phyloP scores from a whole-genome alignment of 1,140 invertebrate genomes.

The Drosophila serrata region DNA sequence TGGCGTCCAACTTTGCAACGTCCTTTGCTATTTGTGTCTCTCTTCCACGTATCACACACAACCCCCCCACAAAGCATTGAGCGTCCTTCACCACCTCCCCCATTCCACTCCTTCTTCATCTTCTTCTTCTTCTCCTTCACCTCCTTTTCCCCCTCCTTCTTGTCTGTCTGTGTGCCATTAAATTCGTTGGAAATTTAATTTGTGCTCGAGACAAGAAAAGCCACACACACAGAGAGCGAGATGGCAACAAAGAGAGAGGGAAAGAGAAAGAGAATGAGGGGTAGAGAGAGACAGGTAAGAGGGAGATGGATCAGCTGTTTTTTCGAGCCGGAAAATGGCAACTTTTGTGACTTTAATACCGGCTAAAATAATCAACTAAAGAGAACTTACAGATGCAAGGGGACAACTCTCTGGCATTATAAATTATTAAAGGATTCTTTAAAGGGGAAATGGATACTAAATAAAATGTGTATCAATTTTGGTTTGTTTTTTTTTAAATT shows the following conservation, averaged over 20 bases:
- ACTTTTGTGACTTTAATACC: constrained; percentile 29
- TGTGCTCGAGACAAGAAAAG: constrained; percentile 64
- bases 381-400: background rate
- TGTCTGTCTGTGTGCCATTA: constrained; percentile 71
- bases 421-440: background rate
- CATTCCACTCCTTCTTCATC: no score
- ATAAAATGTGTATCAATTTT: background rate
- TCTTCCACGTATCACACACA: constrained; percentile 3
- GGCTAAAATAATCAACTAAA: constrained; percentile 20
- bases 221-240: no score
- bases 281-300: background rate
- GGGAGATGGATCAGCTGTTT: constrained; percentile 43
- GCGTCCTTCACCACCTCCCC: constrained; percentile 4
- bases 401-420: background rate
- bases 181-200: constrained; percentile 77
- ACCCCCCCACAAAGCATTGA: background rate
- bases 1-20: constrained; percentile 32
- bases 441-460: background rate
- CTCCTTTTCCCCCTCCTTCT: background rate
- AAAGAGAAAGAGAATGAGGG: background rate
- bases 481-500: no score
- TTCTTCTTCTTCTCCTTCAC: constrained; percentile 4
- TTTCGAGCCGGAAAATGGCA: constrained; percentile 30
- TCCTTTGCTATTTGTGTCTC: constrained; percentile 44
- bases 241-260: background rate